phyloP scores from a whole-genome alignment of 2,888 invertebrate genomes.

The Andrena fulva region DNA sequence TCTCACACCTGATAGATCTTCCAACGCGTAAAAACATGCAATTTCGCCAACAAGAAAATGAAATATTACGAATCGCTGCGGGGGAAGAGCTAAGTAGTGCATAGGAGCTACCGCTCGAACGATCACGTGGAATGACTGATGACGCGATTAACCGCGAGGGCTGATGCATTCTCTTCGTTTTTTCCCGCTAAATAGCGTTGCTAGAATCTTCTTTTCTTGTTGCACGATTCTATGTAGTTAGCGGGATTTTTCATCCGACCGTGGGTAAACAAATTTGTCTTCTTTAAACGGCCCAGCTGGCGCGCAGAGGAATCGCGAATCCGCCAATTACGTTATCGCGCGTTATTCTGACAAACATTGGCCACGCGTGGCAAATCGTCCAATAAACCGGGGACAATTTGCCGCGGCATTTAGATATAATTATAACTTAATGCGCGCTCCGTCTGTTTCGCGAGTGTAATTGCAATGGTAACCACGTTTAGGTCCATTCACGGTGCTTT shows the following conservation, averaged over 20 bases:
- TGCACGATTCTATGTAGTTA: background rate
- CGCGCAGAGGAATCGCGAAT: background rate
- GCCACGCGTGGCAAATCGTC: conserved; percentile 38
- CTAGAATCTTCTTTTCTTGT: conserved; percentile 20
- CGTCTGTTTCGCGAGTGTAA: conserved; percentile 50
- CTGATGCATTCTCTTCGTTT: conserved; percentile 25
- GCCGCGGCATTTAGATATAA: conserved; percentile 55
- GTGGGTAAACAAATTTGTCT: background rate
- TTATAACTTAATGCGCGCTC: conserved; percentile 52
- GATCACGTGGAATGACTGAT: conserved; percentile 46
- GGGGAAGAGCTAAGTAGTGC: conserved; percentile 8
- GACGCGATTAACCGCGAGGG: conserved; percentile 39
- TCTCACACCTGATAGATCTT: background rate
- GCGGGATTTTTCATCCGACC: background rate
- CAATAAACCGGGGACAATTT: conserved; percentile 60
- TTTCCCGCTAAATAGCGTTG: conserved; percentile 24
- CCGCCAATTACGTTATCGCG: conserved; percentile 21
- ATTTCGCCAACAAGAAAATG: background rate
- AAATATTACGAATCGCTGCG: background rate
- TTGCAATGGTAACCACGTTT: conserved; percentile 40
- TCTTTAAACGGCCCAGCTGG: background rate
- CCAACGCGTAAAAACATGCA: background rate
- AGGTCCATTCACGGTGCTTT: conserved; percentile 38
- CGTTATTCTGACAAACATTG: conserved; percentile 51
- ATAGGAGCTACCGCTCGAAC: conserved; percentile 38